Conservation (phyloP, 2,113 vertebrate species). For the Peromyscus maniculatus region DNA sequence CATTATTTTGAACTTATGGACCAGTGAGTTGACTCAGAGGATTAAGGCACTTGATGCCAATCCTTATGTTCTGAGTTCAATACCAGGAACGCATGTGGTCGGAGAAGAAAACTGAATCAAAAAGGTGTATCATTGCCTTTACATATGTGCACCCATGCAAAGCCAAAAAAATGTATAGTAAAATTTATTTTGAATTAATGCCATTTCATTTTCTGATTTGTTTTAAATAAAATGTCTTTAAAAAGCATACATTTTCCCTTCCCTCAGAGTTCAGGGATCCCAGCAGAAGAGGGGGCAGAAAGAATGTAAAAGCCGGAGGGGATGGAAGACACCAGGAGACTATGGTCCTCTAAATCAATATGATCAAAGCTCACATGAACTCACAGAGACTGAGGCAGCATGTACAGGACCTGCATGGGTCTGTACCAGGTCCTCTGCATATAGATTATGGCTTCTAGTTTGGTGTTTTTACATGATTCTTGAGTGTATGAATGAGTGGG, state of each 20-base stretch:
- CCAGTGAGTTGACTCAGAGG: background rate
- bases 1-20: background rate
- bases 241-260: background rate
- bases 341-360: background rate
- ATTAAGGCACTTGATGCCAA: background rate
- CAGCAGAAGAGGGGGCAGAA: background rate
- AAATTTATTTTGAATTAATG: background rate
- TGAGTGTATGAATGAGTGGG: background rate
- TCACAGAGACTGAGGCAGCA: background rate
- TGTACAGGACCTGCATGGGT: background rate
- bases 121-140: background rate
- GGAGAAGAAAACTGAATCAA: background rate
- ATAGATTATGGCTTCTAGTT: background rate
- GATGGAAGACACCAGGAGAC: background rate
- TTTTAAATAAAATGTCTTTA: slow-evolving; percentile 9
- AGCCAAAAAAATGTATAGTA: background rate
- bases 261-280: background rate
- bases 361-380: no score
- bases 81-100: background rate
- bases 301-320: accelerated
- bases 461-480: background rate
- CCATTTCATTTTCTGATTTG: background rate
- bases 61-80: background rate
- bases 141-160: background rate
- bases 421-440: background rate